These are phyloP conservation scores for Pelobates cultripes DNA, from an alignment of 2,797 vertebrate species.

Conservation along the genomic window DNA sequence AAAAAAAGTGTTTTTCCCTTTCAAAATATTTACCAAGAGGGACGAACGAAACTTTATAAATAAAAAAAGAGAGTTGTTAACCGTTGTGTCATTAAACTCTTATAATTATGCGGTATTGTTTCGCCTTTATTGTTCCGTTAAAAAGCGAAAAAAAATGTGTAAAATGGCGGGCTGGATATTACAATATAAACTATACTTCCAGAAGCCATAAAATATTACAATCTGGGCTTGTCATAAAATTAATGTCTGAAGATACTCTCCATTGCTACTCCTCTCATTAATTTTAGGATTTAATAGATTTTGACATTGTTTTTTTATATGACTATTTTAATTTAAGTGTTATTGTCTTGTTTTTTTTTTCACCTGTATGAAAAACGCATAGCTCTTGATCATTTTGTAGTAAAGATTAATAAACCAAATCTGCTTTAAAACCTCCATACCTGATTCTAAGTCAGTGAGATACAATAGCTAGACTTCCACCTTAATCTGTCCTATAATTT, in stretches of 20 bases:
- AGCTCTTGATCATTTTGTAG: no score
- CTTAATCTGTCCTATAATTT: no score
- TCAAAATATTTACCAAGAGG: slow-evolving; percentile 64
- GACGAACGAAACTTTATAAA: slow-evolving; percentile 54
- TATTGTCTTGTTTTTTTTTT: not conserved
- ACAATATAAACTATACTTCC: slow-evolving; percentile 64
- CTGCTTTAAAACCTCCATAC: no score
- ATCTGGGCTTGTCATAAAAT: slow-evolving; percentile 75
- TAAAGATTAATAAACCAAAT: no score
- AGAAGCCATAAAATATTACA: slow-evolving; percentile 76
- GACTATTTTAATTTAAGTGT: not conserved
- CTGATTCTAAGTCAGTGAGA: no score
- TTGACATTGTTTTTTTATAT: slow-evolving; percentile 44
- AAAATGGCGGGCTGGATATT: slow-evolving; percentile 60
- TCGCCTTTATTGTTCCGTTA: slow-evolving; percentile 48
- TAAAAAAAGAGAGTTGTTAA: slow-evolving; percentile 63
- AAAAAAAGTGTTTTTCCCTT: slow-evolving; percentile 37
- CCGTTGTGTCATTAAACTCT: slow-evolving; percentile 55
- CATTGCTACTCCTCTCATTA: slow-evolving; percentile 63
- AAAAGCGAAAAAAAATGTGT: slow-evolving; percentile 57
- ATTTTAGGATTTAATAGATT: slow-evolving; percentile 61
- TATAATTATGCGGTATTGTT: slow-evolving; percentile 48
- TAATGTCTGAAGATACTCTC: slow-evolving; percentile 70
- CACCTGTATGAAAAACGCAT: no score
- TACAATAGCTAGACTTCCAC: no score